Evolutionary conservation across 2,888 invertebrate genomes (phyloP), one percentile per base, ranked within the genome.

Genomic region (Eupelmus urozonus): DNA sequence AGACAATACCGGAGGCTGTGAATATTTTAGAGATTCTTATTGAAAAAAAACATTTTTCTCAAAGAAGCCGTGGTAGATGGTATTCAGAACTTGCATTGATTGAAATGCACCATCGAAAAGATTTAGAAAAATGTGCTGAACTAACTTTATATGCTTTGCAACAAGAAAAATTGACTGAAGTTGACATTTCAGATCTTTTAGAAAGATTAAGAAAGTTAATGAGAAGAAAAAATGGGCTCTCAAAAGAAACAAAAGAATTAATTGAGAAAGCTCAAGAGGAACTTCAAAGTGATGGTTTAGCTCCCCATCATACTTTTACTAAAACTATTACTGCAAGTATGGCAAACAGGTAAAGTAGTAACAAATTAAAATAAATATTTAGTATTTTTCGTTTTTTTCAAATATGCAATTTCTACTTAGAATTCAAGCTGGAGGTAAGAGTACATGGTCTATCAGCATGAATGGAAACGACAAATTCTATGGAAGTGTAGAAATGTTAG

Each of bases 71-170:
- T 51, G 87, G 85, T 3, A 71, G 55, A 2, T 89, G 87, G 87
- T 88, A 87, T 42, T 62, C 27, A 1, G 89, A 89, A 70, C 81
- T 89, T n/a, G 85, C 87, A 0, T 72, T 88, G 2, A 86, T 89
- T 45, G 83, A 89, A 76, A 85, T 85, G 83, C 77, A 83, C 78
- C 84, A 88, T 40, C 70, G 73, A 2, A 88, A 87, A 75, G 72
- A 89, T 79, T 34, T 85, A 0, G 82, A 87, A 55, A 45, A 49
- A 0, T 84, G 85, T 75, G 87, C 86, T 1, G n/a, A 40, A 0
- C 55, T 86, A 27, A 83, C 83, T n/a, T 63, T 85, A 0, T 16
- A 84, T 27, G 88, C 85, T 0, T 81, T 89, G 2, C 27, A 42
- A 2, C 51, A 71, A 27, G 66, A 82, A 13, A 80, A 72, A 18